phyloP scores from a whole-genome alignment of 1,140 invertebrate species.

The Neotoxoptera formosana region DNA sequence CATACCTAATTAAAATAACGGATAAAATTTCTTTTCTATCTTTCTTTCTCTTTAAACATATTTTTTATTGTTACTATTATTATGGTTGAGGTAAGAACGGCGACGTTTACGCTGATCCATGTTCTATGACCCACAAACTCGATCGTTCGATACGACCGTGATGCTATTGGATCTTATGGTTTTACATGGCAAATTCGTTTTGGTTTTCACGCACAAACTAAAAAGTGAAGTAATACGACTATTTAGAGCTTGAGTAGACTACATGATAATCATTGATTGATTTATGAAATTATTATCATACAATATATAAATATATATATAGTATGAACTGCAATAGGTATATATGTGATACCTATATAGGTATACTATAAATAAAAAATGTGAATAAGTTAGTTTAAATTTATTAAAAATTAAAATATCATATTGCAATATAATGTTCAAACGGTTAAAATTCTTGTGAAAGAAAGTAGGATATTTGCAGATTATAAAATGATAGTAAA shows the following conservation, averaged over 20 bases:
- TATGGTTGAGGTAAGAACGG: slow-evolving; percentile 22
- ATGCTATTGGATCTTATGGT: slow-evolving; percentile 38
- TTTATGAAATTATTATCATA: neutral
- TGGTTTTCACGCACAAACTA: slow-evolving; percentile 5
- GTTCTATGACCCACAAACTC: slow-evolving; percentile 52
- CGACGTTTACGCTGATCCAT: slow-evolving; percentile 35
- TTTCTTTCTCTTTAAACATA: neutral
- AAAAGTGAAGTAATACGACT: slow-evolving; percentile 28
- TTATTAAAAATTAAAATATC: neutral
- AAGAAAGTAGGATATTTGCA: neutral
- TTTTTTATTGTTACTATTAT: slow-evolving; percentile 4
- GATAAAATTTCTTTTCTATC: neutral
- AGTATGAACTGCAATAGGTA: too few relatives aligned
- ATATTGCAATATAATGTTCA: neutral
- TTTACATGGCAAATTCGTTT: slow-evolving; percentile 52
- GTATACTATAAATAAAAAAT: neutral
- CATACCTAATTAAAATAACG: slow-evolving; percentile 16
- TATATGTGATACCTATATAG: neutral
- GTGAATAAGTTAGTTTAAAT: neutral
- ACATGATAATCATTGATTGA: neutral
- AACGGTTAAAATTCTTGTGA: neutral
- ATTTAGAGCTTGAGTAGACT: slow-evolving; percentile 14
- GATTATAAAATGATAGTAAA: neutral
- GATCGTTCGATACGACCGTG: slow-evolving; percentile 33
- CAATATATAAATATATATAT: neutral